These are phyloP conservation scores for Eretmocerus hayati DNA, from an alignment of 2,888 invertebrate species.

Conservation along the genomic window DNA sequence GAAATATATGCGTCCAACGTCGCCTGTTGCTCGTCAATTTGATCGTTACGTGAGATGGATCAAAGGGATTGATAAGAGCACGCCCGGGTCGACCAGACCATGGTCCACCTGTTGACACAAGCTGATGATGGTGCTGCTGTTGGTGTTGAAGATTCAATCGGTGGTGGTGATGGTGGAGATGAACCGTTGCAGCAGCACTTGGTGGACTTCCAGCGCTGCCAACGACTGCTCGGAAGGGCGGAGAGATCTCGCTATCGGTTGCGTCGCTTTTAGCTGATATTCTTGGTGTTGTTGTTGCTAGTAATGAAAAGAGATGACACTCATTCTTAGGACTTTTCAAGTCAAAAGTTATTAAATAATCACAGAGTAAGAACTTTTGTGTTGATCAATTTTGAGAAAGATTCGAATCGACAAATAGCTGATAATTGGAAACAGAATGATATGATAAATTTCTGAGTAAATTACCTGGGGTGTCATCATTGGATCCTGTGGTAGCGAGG, in stretches of 20 bases:
- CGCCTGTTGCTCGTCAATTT: slow-evolving; percentile 91
- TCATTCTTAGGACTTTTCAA: too few relatives aligned
- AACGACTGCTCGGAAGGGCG: slow-evolving; percentile 51
- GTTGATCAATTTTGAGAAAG: background rate
- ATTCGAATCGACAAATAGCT: background rate
- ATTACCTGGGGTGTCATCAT: slow-evolving; percentile 34
- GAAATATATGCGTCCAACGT: slow-evolving; percentile 98
- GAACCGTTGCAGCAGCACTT: slow-evolving; percentile 15
- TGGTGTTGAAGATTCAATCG: background rate
- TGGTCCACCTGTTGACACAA: slow-evolving; percentile 30
- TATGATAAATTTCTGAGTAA: background rate
- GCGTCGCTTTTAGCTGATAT: slow-evolving; percentile 39
- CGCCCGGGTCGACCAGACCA: slow-evolving; percentile 58
- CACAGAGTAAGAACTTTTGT: background rate
- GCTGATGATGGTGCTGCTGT: background rate
- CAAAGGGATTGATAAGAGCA: slow-evolving; percentile 94
- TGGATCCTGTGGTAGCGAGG: slow-evolving; percentile 29
- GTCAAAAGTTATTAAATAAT: background rate
- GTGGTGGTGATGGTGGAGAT: slow-evolving; percentile 7
- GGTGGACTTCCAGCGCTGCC: slow-evolving; percentile 52
- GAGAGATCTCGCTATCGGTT: slow-evolving; percentile 50
- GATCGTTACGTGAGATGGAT: slow-evolving; percentile 94
- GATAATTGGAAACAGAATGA: too few relatives aligned
- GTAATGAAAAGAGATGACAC: too few relatives aligned
- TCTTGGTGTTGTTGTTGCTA: slow-evolving; percentile 30